Evolutionary conservation across 2,113 vertebrate genomes (phyloP), one percentile per base, ranked within the genome.

Genomic region (Psophia crepitans): DNA sequence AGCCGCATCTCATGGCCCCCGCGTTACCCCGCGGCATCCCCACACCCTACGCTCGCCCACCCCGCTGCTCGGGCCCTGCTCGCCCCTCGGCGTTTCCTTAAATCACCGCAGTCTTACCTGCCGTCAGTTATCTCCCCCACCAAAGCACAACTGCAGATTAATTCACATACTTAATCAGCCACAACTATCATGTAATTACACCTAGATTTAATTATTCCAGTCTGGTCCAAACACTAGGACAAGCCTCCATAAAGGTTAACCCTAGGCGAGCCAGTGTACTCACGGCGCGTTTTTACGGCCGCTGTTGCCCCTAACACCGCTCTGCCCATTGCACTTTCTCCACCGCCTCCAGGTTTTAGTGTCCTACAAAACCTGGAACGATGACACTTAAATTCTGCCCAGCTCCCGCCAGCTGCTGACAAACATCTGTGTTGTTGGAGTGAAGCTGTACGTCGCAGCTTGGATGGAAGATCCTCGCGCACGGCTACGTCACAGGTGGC

Each of bases 91-190:
- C 16, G 44, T 87, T 92, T 89, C 86, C 87, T 93, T 60, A 74
- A 65, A 63, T 51, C 9, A 14, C 56, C 70, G 24, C 44, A 71
- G 28, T 75, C 81, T 48, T 93, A 95, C 92, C 92, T 91, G 77
- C 43, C 48, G 82, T 90, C 76, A 84, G 5, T 88, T 87, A 46
- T 70, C 33, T 64, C 15, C 56, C 65, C 35, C 37, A 92, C 43
- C 53, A 76, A 94, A 94, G 60, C 35, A 89, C 94, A 93, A 90
- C 30, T 92, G 57, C 57, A 61, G 65, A 53, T 84, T 84, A 92
- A 92, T 95, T 91, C 84, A 46, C 89, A 82, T 84, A 68, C 37
- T 84, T 93, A 95, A 93, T 96, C 83, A 91, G 80, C 73, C 84
- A 89, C 69, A 90, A 84, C 61, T 87, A 93, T 76, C n/a, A 27